Percentiles rank a stretch among this genome's conserved stretches.
Conservation (phyloP, 2,797 vertebrate genomes). For the Tapirus indicus region DNA sequence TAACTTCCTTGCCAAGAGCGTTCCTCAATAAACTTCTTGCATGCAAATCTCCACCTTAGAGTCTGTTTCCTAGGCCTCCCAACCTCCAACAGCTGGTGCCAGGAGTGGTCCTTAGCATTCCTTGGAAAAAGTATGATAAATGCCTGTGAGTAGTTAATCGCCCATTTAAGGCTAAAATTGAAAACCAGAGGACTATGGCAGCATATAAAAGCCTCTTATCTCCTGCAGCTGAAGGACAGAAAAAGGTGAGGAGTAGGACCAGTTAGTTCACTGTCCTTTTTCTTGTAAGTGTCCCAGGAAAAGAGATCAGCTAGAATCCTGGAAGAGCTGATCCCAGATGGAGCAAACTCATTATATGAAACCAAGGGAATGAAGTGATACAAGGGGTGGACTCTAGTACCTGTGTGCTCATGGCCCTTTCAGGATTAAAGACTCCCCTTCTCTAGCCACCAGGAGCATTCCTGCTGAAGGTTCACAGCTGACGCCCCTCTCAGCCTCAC, state of each 20-base stretch:
- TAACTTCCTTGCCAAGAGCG: background rate
- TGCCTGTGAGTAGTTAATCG: background rate
- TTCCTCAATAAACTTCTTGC: background rate
- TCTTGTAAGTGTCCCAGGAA: background rate
- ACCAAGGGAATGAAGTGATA: background rate
- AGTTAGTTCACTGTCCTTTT: background rate
- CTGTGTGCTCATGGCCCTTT: background rate
- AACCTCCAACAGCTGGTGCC: background rate
- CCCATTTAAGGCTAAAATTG: conserved; percentile 3
- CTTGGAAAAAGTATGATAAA: background rate
- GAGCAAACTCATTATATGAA: background rate
- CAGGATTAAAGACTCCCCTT: background rate
- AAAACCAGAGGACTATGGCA: conserved; percentile 11
- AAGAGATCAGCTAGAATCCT: background rate
- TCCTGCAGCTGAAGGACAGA: background rate
- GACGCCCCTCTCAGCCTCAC: background rate
- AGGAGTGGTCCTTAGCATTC: background rate
- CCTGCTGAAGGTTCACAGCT: background rate
- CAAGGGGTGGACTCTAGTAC: background rate
- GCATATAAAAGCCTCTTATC: background rate
- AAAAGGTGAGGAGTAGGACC: background rate
- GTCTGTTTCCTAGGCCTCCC: background rate
- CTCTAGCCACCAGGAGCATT: no score
- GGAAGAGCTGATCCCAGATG: background rate
- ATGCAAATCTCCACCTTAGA: background rate